Evolutionary conservation across 2,113 vertebrate genomes (phyloP), one percentile per base, ranked within the genome.

Genomic region (Paratilapia polleni): DNA sequence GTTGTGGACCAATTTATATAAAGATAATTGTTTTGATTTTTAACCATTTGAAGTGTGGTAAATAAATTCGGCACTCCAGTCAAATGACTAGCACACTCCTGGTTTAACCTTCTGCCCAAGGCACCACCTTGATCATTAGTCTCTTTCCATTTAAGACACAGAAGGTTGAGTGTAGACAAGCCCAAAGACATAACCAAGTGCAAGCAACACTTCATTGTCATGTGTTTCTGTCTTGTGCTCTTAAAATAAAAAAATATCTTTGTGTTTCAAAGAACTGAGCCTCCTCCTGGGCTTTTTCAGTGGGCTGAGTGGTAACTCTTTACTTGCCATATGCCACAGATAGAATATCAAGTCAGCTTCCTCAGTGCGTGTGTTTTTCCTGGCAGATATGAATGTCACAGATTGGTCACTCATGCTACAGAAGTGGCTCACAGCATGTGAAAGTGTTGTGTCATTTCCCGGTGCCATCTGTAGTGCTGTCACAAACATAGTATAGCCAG

Each of bases 371-470:
- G 77, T 82, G 68, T 70, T 63, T 82, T 87, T 81, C 84, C 77
- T 86, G 85, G 66, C 82, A 81, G 77, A 91, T 85, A 82, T 36
- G 19, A 90, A 22, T 38, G 73, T 75, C 59, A 89, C 92, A 93
- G 91, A 94, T 92, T 88, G 87, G 73, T 87, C 47, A 43, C 76
- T 77, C 89, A 20, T 79, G 58, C 82, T 82, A 54, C 88, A 73
- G 52, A 75, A 60, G 84, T 56, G 77, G 66, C 82, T 78, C 90
- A 10, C 88, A 84, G 89, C 87, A 54, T 84, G 92, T 78, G 60
- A 85, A 90, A 89, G 90, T 83, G 84, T 88, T 82, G 84, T 88
- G 82, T 91, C 89, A 91, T 87, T 92, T 92, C 88, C 89, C 26
- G 1, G 88, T 81, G 61, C 92, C 86, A 88, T 93, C 91, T 89